Base-by-base conservation (phyloP, 2,888 invertebrate species). In the Drosophila colorata region DNA sequence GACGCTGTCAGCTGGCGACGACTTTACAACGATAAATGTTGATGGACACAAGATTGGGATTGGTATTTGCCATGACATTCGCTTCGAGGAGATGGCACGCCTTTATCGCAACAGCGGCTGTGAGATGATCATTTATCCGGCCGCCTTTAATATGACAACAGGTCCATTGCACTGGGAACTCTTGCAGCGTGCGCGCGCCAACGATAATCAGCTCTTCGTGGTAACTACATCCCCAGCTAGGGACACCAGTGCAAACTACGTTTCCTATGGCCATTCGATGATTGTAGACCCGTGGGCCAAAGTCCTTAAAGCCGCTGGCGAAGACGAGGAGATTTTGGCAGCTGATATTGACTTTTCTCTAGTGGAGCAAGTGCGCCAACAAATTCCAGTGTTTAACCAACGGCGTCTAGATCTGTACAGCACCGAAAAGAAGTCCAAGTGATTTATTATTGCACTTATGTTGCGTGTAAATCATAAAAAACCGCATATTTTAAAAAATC, bases 131-230 rank as follows among this genome's bases (percentile, higher is more conserved):
- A 93, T 99, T 23, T 99, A 98, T 93, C 99, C 99, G 0, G 98
- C 96, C 25, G 98, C 98, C 1, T 99, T 99, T 92, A 99, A 98
- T 92, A 97, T 97, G 96, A 98, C 97, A 1, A 99, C 99, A 0
- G 99, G 99, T 0, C 98, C 98, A 0, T 92, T 95, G 35, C 99
- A 99, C 92, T 99, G 98, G 98, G 96, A 98, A 89, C 92, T 98
- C 1, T 93, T 99, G 6, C 95, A 95, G 64, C 93, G 97, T 33
- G 94, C 95, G 0, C 93, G 98, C 41, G 98, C 99, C 23, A 93
- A 95, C 51, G 98, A 99, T 92, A 96, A 97, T 91, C 98, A 98
- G 93, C 92, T 97, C 20, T 99, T 95, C 93, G 96, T 98, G 13
- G 97, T 96, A 6, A 94, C 95, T 0, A 95, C 97, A 33, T 96